Evolutionary conservation across 2,113 vertebrate species (phyloP), one percentile per base, ranked within the genome.

Genomic region (Toxostoma redivivum): DNA sequence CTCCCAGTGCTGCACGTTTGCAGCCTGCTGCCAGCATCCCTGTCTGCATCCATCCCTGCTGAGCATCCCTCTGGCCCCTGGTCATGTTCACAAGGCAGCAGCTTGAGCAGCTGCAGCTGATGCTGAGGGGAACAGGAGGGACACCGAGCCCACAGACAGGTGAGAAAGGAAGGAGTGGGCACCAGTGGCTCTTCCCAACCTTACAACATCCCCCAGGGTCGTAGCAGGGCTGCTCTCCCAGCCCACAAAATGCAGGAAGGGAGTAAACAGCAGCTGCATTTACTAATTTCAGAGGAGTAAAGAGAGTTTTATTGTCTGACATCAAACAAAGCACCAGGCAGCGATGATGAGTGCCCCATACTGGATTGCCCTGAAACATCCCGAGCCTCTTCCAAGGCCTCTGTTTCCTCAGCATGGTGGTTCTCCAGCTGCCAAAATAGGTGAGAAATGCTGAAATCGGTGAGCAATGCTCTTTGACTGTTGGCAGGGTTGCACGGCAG

Each of bases 281-380:
- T 58, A n/a, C 45, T 40, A 15, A 35, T 87, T 79, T 81, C 69
- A 38, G 73, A 78, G 51, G 0, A 0, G 10, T 7, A 50, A 81
- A 22, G 19, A 22, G 37, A 53, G 12, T 45, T 81, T 62, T 47
- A 27, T 27, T 24, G 38, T 40, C 40, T 57, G 45, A n/a, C 51
- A 47, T 17, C 19, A 69, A 77, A 31, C 24, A 18, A 86, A 53
- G 31, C 54, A 51, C 9, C 28, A 12, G 65, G 70, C 53, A 50
- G 64, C 0, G 0, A 40, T 57, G 33, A 47, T 62, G 23, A 23
- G 15, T 37, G 28, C 11, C 38, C 62, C 12, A 5, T 42, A 24
- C 11, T 25, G 71, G 15, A 15, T 7, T 71, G 76, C 21, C 6
- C 70, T 60, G 50, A 67, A 56, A 44, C 24, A 6, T 12, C 23